Evolutionary conservation across 1,140 invertebrate genomes (phyloP), one percentile per base, ranked within the genome.

Genomic region (Globodera ellingtonae): DNA sequence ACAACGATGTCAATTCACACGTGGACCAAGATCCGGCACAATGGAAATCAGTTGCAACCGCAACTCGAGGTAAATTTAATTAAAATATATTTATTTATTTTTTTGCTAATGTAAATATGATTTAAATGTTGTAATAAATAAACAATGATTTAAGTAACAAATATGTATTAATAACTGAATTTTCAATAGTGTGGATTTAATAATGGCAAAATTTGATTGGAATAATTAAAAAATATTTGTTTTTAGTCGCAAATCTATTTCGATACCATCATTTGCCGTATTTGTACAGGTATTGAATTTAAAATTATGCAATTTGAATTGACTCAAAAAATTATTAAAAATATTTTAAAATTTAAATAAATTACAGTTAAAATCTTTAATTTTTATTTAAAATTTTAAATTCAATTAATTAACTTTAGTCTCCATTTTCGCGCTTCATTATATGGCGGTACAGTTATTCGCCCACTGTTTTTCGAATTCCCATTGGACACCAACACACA

Each of bases 251-350:
- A 8, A 87, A 89, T 78, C 70, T 85, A 10, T 89, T 88, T 75
- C 74, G 88, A 8, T 89, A 89, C 72, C 78, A 77, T 59, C 82
- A 89, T 67, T 75, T 89, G 18, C 88, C 88, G 15, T 89, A 90
- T 73, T 81, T 89, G 6, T 90, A 86, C 79, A 86, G 83, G 80
- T 81, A 73, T 35, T 35, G 35, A 24, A 35, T 35, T 35, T 35
- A 35, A 35, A 35, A 35, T 35, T 35, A 35, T 35, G 3, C 35
- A 0, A 35, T 35, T 35, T 35, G 35, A 52, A 66, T 69, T 47
- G 13, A 70, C 2, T 18, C 1, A 62, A 62, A 62, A 4, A 62
- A 18, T 18, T 56, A 50, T 48, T 52, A 13, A 52, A 15, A 48
- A 35, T 35, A 35, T 35, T 1, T 35, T 3, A 35, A 35, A 35